Base-by-base conservation (phyloP, 2,113 vertebrate species). In the Dicerorhinus sumatrensis region DNA sequence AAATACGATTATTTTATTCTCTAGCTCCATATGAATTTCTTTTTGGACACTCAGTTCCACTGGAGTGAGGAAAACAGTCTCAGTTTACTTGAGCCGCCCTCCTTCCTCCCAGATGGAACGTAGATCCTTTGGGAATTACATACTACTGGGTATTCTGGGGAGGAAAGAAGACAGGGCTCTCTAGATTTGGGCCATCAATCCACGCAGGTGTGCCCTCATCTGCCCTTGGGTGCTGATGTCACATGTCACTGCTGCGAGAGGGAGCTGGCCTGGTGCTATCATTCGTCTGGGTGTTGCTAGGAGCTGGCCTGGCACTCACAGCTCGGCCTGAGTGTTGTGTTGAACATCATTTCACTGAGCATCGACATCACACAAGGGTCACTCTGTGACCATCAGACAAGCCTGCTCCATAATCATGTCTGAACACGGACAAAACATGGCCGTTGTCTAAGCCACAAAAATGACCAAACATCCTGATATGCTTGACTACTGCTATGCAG, bases 401-500 rank as follows among this genome's bases (percentile, higher is more conserved):
- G 7, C 29, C 46, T 1, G 0, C 89, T 48, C 62, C 62, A 36
- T 77, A 23, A 60, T 51, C 70, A 21, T 0, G 5, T 63, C 65
- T 72, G 63, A 56, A 65, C 56, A 1, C 2, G 70, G 73, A n/a
- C 2, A 51, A 54, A 42, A 46, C 5, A 2, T 11, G 63, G 75
- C 20, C 29, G 6, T 36, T 18, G 23, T 17, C 36, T 51, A 46
- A 18, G 67, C 12, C 42, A 12, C 65, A 48, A 1, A 36, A 56
- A n/a, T 1, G 58, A 33, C 13, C 25, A 48, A 0, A n/a, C 13
- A 3, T 20, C 12, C 31, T 4, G 48, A 18, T 3, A 3, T 5
- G 17, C 23, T 39, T 23, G 23, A 20, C 54, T 0, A 0, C 25
- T 7, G 6, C 36, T 42, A 4, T 42, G 79, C 25, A 60, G 48